Evolutionary conservation across 1,140 invertebrate species (phyloP), one percentile per base, ranked within the genome.

Genomic region (Zaprionus africanus): DNA sequence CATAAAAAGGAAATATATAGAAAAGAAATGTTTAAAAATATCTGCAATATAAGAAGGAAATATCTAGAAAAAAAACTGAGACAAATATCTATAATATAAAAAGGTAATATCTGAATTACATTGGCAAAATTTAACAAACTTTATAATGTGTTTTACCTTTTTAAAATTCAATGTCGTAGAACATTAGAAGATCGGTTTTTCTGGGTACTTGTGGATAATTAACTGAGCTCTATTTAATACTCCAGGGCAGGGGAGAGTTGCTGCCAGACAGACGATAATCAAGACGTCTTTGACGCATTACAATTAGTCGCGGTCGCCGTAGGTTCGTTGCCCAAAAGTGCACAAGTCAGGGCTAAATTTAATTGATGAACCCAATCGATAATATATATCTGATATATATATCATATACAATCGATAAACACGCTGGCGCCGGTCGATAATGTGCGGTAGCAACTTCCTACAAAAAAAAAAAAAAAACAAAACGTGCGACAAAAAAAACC

Each of bases 371-470:
- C 4, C 65, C 34, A 17, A 2, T 11, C 24, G 59, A 53, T 63
- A 53, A 46, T 46, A 46, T 46, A 22, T 31, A 26, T 22, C 49
- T 57, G 5, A 26, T 56, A 17, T 17, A 13, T 31, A 26, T 22
- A 57, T 57, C 13, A 26, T 56, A 17, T 17, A 13, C 22, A 64
- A 38, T 72, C 59, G 13, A 43, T 43, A n/a, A 28, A 17, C 5
- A 24, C 41, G 2, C 9, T 5, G 26, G 19, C 19, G 53, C 41
- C 49, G 34, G 2, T 22, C n/a, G 22, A 24, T 12, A 3, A 60
- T 53, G 49, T 60, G 36, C 71, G 38, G 65, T 38, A 69, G 71
- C 71, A 43, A 74, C 51, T 74, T 74, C 71, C 71, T 74, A 58
- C 51, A 49, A 17, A 38, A 28, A 22, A 22, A 38, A 46, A 49